Evolutionary conservation across 2,113 vertebrate genomes (phyloP).

Genomic region (Phaetusa simplex): DNA sequence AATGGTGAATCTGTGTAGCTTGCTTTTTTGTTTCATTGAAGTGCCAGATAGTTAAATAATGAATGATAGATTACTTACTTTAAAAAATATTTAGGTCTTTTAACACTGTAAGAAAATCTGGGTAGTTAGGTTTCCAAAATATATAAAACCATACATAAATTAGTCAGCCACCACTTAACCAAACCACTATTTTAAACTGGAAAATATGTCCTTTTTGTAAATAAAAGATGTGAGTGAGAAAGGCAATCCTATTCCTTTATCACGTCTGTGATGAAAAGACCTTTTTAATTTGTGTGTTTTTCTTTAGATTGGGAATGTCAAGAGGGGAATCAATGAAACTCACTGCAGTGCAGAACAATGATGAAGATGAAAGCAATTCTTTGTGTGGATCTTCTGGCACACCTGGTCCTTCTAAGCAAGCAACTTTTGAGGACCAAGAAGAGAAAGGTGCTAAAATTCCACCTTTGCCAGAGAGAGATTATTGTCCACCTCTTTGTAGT

Average conservation of each 20-base stretch:
- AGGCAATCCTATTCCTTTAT: background rate
- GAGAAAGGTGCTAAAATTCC: constrained; percentile 59
- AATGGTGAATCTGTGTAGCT: background rate
- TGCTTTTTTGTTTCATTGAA: background rate
- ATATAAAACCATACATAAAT: background rate
- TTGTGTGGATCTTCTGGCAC: constrained; percentile 54
- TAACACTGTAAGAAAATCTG: background rate
- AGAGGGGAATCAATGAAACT: constrained; percentile 79
- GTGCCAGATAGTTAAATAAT: background rate
- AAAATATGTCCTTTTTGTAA: background rate
- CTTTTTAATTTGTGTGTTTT: constrained; percentile 25
- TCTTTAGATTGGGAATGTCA: constrained; percentile 79
- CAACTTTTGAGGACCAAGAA: constrained; percentile 57
- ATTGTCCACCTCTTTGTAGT: constrained; percentile 57
- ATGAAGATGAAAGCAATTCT: constrained; percentile 70
- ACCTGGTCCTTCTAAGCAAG: constrained; percentile 68
- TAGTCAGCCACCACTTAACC: background rate
- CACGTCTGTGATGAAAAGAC: background rate
- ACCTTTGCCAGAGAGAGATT: constrained; percentile 58
- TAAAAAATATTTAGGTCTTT: background rate
- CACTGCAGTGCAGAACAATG: constrained; percentile 67
- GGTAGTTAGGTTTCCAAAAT: background rate
- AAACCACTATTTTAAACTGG: background rate
- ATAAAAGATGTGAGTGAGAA: background rate
- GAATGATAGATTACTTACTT: background rate